Percentiles rank a stretch among this genome's conserved stretches.
These are phyloP conservation scores for Discoglossus pictus DNA, from an alignment of 2,797 vertebrate genomes.

Conservation along the genomic window DNA sequence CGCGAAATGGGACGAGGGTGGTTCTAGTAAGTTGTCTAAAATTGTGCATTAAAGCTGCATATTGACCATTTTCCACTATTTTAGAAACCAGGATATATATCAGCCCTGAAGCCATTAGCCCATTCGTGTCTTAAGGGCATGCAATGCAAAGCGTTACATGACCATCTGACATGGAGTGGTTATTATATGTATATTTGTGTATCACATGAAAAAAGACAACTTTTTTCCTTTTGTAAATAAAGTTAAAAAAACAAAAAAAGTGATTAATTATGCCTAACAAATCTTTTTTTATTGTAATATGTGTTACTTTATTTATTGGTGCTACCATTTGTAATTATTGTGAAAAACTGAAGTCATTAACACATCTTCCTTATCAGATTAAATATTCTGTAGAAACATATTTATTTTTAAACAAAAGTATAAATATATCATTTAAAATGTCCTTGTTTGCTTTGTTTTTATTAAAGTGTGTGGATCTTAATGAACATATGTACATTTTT, in stretches of 20 bases:
- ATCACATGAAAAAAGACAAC: slow-evolving; percentile 77
- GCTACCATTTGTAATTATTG: slow-evolving; percentile 84
- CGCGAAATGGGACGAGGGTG: no score
- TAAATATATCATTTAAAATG: slow-evolving; percentile 93
- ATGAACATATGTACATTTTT: neutral
- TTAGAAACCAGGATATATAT: slow-evolving; percentile 9
- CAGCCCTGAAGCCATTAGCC: slow-evolving; percentile 3
- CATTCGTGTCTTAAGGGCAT: neutral
- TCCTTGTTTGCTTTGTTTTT: slow-evolving; percentile 34
- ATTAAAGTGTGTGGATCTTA: slow-evolving; percentile 8
- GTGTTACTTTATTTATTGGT: slow-evolving; percentile 86
- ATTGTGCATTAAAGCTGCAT: slow-evolving; percentile 21
- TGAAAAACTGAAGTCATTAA: slow-evolving; percentile 84
- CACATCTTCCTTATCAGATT: slow-evolving; percentile 89
- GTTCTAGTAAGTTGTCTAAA: neutral
- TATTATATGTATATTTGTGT: slow-evolving; percentile 78
- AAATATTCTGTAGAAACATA: slow-evolving; percentile 90
- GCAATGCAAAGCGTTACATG: neutral
- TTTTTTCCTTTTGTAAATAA: slow-evolving; percentile 80
- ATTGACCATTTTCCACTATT: slow-evolving; percentile 25
- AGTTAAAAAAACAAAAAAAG: slow-evolving; percentile 71
- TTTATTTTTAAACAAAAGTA: slow-evolving; percentile 99
- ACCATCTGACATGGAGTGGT: slow-evolving; percentile 5
- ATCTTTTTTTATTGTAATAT: slow-evolving; percentile 80
- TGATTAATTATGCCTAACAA: slow-evolving; percentile 80